phyloP scores from a whole-genome alignment of 2,113 vertebrate species.

The Nestor notabilis region DNA sequence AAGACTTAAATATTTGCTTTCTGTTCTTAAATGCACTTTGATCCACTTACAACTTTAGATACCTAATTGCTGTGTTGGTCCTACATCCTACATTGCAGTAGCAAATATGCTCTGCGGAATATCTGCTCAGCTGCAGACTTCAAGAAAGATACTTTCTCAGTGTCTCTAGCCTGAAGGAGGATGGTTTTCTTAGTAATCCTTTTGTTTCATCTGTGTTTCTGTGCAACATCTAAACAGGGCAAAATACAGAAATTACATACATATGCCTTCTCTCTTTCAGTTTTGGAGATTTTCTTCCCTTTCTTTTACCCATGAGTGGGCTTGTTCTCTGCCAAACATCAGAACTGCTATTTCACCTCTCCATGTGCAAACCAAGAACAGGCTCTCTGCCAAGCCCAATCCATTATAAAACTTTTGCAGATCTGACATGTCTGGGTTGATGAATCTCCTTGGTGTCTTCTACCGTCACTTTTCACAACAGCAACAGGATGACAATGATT shows the following conservation, averaged over 20 bases:
- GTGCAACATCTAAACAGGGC: background rate
- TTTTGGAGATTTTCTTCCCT: background rate
- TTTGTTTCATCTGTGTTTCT: background rate
- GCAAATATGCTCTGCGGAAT: background rate
- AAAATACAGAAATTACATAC: background rate
- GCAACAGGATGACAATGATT: background rate
- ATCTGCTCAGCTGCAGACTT: background rate
- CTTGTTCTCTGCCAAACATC: background rate
- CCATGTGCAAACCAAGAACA: conserved; percentile 12
- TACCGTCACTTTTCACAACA: conserved; percentile 8
- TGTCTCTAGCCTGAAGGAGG: background rate
- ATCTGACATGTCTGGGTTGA: conserved; percentile 35
- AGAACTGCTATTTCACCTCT: conserved; percentile 28
- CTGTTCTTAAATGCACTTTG: background rate
- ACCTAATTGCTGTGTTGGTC: background rate
- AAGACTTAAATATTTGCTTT: conserved; percentile 10
- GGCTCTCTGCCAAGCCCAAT: background rate
- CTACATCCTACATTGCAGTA: background rate
- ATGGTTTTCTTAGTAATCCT: background rate
- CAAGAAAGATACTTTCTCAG: background rate
- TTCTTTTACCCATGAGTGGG: background rate
- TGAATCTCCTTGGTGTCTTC: conserved; percentile 15
- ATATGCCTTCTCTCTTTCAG: conserved; percentile 7
- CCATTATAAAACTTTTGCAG: conserved; percentile 1
- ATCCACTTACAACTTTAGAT: background rate